Evolutionary conservation across 2,888 invertebrate genomes (phyloP).

Genomic region (Octonoba sinensis): DNA sequence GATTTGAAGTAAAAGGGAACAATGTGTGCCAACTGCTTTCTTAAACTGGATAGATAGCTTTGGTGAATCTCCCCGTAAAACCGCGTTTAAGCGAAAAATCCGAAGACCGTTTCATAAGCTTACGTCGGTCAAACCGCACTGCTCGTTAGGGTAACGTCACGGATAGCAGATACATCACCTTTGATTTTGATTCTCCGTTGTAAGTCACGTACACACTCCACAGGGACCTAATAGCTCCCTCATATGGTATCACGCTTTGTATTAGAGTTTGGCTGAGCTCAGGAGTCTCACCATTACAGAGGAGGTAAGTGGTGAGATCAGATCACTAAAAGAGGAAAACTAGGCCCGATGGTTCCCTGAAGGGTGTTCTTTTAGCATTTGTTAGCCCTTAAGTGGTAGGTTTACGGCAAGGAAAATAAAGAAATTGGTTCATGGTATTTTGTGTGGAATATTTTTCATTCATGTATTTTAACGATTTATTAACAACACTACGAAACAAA

Average conservation of each 20-base stretch:
- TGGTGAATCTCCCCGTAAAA: slow-evolving; percentile 15
- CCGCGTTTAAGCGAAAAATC: slow-evolving; percentile 27
- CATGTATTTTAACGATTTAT: too few species aligned
- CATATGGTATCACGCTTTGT: slow-evolving; percentile 14
- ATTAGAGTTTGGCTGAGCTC: not conserved
- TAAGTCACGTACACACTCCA: slow-evolving; percentile 40
- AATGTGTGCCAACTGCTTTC: not conserved
- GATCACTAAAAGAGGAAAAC: too few species aligned
- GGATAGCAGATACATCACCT: slow-evolving; percentile 43
- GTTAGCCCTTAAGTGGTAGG: too few species aligned
- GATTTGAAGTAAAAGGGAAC: too few species aligned
- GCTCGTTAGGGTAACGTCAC: slow-evolving; percentile 50
- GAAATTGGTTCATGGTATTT: too few species aligned
- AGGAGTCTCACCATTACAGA: too few species aligned
- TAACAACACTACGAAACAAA: too few species aligned
- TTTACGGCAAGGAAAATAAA: too few species aligned
- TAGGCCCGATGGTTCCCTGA: too few species aligned
- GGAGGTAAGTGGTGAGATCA: too few species aligned
- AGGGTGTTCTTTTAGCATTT: too few species aligned
- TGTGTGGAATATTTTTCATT: too few species aligned
- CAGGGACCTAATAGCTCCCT: not conserved
- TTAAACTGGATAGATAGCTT: slow-evolving; percentile 15
- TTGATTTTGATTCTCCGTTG: slow-evolving; percentile 34
- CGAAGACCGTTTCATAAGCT: slow-evolving; percentile 37
- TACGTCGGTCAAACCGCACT: slow-evolving; percentile 40